Evolutionary conservation across 2,888 invertebrate species (phyloP).

Genomic region (Phyllotreta striolata): DNA sequence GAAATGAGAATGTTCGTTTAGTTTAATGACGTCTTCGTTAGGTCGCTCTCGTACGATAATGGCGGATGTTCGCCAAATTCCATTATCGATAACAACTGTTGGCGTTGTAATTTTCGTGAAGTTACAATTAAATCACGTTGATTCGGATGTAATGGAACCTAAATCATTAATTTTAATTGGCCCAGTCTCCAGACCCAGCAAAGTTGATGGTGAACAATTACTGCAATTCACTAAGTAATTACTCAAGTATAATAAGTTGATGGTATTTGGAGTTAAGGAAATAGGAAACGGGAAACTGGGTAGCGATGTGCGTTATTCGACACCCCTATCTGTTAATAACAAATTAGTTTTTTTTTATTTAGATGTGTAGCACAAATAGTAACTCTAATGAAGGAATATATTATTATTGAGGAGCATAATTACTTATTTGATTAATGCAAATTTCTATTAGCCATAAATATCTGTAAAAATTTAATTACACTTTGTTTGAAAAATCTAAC

Average conservation of each 20-base stretch:
- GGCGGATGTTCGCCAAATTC: slow-evolving; percentile 33
- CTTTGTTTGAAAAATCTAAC: too few relatives aligned
- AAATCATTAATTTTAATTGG: slow-evolving; percentile 56
- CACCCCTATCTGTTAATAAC: background rate
- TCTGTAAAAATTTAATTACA: too few relatives aligned
- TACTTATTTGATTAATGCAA: too few relatives aligned
- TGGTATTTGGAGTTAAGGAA: slow-evolving; percentile 1
- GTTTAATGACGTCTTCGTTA: slow-evolving; percentile 30
- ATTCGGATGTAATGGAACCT: slow-evolving; percentile 53
- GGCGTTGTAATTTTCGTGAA: slow-evolving; percentile 35
- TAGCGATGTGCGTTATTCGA: slow-evolving; percentile 1
- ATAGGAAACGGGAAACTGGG: slow-evolving; percentile 3
- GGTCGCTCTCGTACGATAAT: slow-evolving; percentile 23
- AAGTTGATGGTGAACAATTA: slow-evolving; percentile 51
- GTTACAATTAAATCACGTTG: slow-evolving; percentile 50
- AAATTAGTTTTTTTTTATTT: background rate
- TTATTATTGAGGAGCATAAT: too few relatives aligned
- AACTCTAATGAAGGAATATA: too few relatives aligned
- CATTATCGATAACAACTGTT: slow-evolving; percentile 35
- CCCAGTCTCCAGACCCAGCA: slow-evolving; percentile 47
- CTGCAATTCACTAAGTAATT: slow-evolving; percentile 52
- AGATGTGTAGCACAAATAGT: too few relatives aligned
- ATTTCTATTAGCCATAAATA: too few relatives aligned
- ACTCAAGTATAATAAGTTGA: slow-evolving; percentile 47
- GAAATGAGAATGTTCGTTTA: slow-evolving; percentile 28